Evolutionary conservation across 2,113 vertebrate genomes (phyloP).

Genomic region (Rynchops niger): DNA sequence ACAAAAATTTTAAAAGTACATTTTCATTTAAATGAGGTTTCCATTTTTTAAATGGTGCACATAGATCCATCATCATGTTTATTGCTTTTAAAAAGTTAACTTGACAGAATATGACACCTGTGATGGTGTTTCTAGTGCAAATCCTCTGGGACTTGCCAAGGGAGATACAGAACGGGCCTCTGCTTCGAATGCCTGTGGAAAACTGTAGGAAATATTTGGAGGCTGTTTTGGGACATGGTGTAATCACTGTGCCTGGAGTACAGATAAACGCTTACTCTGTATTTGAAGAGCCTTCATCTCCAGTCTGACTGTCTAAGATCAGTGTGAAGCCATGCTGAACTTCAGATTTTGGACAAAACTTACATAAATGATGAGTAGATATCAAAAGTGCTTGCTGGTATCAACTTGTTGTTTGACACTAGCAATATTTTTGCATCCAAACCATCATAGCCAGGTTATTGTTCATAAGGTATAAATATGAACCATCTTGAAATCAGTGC

Average conservation of each 20-base stretch:
- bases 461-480: background rate
- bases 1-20: background rate
- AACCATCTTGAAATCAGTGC: background rate
- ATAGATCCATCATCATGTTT: too few relatives aligned
- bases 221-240: background rate
- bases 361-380: background rate
- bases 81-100: background rate
- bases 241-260: background rate
- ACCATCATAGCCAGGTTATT: background rate
- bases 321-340: background rate
- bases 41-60: background rate
- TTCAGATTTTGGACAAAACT: background rate
- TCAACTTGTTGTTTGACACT: background rate
- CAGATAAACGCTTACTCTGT: background rate
- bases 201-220: background rate
- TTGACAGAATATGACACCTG: background rate
- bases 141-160: background rate
- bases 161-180: background rate
- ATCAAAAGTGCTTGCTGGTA: background rate
- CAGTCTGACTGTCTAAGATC: background rate
- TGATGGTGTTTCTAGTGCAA: background rate
- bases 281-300: background rate
- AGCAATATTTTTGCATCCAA: background rate
- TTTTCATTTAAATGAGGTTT: background rate
- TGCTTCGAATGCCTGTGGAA: background rate